Base-by-base conservation (phyloP, 2,888 invertebrate genomes). In the Netelia fuscicornis region DNA sequence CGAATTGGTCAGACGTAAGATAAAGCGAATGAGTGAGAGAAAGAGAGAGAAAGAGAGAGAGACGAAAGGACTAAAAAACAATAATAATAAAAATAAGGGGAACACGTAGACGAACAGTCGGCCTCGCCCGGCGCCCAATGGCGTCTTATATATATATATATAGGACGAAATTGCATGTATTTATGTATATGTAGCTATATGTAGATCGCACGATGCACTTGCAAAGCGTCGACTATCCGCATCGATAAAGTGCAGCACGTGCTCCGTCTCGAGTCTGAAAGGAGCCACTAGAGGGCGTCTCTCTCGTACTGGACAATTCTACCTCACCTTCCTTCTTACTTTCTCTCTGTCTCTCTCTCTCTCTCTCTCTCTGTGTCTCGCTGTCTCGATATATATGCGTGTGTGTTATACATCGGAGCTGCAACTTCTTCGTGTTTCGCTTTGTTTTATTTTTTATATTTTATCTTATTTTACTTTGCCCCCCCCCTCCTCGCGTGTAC, bases 401-500 rank as follows among this genome's bases (percentile, higher is more conserved):
- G 60, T 78, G 54, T 71, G 60, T 77, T 30, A 37, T 23, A 37
- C 54, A 20, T 58, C 23, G 17, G 20, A 30, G 17, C 2, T 9
- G n/a, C 23, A 5, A 64, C 79, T 78, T 80, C 74, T 54, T 75
- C 71, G 60, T 81, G 78, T 74, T 76, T 79, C 75, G 75, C 81
- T 71, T 62, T 17, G 37, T 60, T 60, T 78, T 78, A 81, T 81
- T 85, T 74, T 85, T 84, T 85, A 80, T 76, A 84, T 82, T 86
- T 78, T 85, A 84, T 86, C 83, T 78, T 82, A 30, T 86, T 76
- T 84, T 83, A 78, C 70, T 81, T 77, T 84, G 30, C 5, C 83
- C 86, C 81, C 77, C 80, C 30, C n/a, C n/a, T n/a, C 85, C 86
- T 83, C 83, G 82, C 87, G 84, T 86, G 83, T 71, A 60, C 85